Base-by-base conservation (phyloP, 2,797 vertebrate species). In the Pseudotriccus pelzelni region DNA sequence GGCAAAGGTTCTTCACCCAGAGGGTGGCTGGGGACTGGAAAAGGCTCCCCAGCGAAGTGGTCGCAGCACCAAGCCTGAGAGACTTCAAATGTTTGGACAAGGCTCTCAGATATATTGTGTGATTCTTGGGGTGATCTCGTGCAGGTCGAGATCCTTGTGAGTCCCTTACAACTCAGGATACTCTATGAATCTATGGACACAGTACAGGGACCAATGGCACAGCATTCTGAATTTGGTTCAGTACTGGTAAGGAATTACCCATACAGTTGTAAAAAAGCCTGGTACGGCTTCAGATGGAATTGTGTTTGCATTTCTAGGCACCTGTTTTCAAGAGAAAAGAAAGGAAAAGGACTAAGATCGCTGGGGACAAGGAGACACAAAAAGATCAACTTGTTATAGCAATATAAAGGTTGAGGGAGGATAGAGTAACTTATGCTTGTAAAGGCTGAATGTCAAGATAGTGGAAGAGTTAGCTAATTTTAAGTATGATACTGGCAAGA, bases 301-400 rank as follows among this genome's bases (percentile, higher is more conserved):
- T 41, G 7, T 64, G 20, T 53, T 76, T 43, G 24, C 2, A 7
- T 78, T 75, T 58, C 25, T 56, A 78, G 68, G 34, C 14, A 74
- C 5, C 4, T 56, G 3, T 30, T 90, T 85, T 56, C 53, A 68
- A 66, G 12, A 83, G 16, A 70, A 87, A 84, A 63, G 13, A 49
- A 25, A 4, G 2, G 13, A 77, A 88, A 52, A 25, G 27, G 18
- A 12, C 25, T 30, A 2, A 11, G 5, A 44, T 64, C 0, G 0
- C 2, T 27, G 25, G 7, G 39, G 53, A 50, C 27, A 72, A 66
- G 15, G 24, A 60, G 52, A 52, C 21, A 70, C 21, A 30, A 46
- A 49, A 77, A 60, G 3, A 25, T 84, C 3, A 4, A 11, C 5
- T 62, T 85, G 49, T 11, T 28, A 28, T 7, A 53, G 22, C 67